Percentiles rank a stretch among this genome's conserved stretches.
Conservation (phyloP, 2,888 invertebrate genomes). For the Creontiades dilutus region DNA sequence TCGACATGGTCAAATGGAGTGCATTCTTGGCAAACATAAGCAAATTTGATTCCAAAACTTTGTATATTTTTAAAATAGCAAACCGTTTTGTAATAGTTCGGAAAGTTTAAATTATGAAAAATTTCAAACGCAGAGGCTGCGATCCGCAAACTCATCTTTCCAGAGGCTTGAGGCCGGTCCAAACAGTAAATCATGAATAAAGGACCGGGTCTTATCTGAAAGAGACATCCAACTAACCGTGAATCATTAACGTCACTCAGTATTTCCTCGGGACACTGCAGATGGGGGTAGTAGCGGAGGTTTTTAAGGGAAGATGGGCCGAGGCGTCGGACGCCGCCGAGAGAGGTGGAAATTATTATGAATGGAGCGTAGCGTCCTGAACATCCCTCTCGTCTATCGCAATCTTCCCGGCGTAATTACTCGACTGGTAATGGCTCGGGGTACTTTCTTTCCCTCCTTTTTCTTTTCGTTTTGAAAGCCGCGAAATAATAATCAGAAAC, state of each 20-base stretch:
- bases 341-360: constrained; percentile 60
- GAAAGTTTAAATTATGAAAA: too few species aligned
- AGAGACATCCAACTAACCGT: constrained; percentile 35
- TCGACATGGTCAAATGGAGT: too few species aligned
- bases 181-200: constrained; percentile 45
- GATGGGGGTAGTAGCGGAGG: not conserved
- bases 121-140: not conserved
- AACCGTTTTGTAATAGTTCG: too few species aligned
- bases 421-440: not conserved
- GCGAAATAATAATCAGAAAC: constrained; percentile 19
- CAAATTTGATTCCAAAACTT: too few species aligned
- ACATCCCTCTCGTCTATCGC: constrained; percentile 63
- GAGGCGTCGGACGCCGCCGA: not conserved
- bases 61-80: too few species aligned
- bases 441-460: not conserved
- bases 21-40: too few species aligned
- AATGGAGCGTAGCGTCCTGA: constrained; percentile 54
- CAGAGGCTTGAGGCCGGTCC: not conserved
- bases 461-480: not conserved
- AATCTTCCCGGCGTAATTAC: constrained; percentile 43
- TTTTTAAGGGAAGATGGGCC: constrained; percentile 12
- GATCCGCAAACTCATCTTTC: not conserved
- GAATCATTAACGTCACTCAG: constrained; percentile 67
- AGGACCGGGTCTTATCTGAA: not conserved
- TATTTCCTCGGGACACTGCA: constrained; percentile 33